Conservation (phyloP, 2,797 vertebrate genomes). For the Rhodeus uyekii region DNA sequence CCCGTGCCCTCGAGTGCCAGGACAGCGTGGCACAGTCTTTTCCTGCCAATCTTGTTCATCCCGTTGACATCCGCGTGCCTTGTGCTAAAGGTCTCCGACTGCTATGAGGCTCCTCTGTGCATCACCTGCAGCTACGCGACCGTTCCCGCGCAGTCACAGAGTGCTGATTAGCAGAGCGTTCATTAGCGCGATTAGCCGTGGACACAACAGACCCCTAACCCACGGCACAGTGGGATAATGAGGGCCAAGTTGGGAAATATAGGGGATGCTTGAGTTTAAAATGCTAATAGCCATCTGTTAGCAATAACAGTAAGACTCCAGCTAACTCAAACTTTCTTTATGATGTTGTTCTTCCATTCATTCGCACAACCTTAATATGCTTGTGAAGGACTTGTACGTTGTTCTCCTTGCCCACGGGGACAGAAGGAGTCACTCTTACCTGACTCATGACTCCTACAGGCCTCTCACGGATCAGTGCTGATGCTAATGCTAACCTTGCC, state of each 20-base stretch:
- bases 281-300: slow-evolving; percentile 61
- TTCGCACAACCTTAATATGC: slow-evolving; percentile 50
- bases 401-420: slow-evolving; percentile 58
- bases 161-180: slow-evolving; percentile 73
- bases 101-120: slow-evolving; percentile 76
- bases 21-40: slow-evolving; percentile 70
- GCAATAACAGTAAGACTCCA: slow-evolving; percentile 22
- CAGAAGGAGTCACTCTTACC: slow-evolving; percentile 66
- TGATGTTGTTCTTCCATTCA: slow-evolving; percentile 28
- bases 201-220: slow-evolving; percentile 61
- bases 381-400: slow-evolving; percentile 60
- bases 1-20: slow-evolving; percentile 41
- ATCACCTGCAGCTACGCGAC: slow-evolving; percentile 71
- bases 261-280: slow-evolving; percentile 49
- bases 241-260: slow-evolving; percentile 38
- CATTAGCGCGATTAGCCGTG: slow-evolving; percentile 80
- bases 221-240: slow-evolving; percentile 59
- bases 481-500: slow-evolving; percentile 55
- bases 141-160: slow-evolving; percentile 1
- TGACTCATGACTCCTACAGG: slow-evolving; percentile 80
- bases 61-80: slow-evolving; percentile 72
- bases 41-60: slow-evolving; percentile 77
- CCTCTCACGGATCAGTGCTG: slow-evolving; percentile 77
- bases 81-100: slow-evolving; percentile 79
- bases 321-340: slow-evolving; percentile 61